Percentiles rank a stretch among this genome's conserved stretches.
phyloP scores from a whole-genome alignment of 1,140 invertebrate species.

The Homarus americanus region DNA sequence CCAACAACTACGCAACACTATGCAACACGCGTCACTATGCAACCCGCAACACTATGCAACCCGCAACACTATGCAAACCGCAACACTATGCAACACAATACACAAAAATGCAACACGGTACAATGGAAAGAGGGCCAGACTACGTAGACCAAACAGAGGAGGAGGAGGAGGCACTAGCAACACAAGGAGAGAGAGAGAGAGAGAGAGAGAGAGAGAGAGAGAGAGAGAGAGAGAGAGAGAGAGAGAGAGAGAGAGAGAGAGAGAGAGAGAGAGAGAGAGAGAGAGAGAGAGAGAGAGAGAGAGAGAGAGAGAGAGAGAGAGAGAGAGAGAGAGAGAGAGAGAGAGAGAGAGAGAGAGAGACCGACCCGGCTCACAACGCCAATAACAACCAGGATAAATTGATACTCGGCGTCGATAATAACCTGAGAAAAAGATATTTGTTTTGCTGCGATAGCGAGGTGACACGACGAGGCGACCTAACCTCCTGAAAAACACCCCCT shows the following conservation, averaged over 20 bases:
- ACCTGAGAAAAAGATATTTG: conserved; percentile 50
- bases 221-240: conserved; percentile 8
- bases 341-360: conserved; percentile 53
- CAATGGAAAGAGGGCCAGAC: no score
- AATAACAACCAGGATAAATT: conserved; percentile 49
- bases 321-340: conserved; percentile 34
- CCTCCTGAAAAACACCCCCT: conserved; percentile 21
- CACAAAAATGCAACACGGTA: no score
- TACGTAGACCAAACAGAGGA: no score
- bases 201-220: conserved; percentile 13
- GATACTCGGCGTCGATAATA: conserved; percentile 50
- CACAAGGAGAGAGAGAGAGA: neutral
- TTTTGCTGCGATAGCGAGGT: conserved; percentile 39
- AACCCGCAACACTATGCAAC: no score
- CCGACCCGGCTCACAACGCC: conserved; percentile 1
- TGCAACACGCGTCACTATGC: no score
- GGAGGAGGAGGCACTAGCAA: no score
- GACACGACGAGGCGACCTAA: no score
- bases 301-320: neutral
- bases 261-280: neutral
- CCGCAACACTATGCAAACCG: no score
- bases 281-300: neutral
- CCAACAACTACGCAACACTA: no score
- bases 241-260: neutral
- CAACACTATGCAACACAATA: no score